Evolutionary conservation across 23 tunicate species (phyloP), one percentile per base, ranked within the genome.

Genomic region (Botrylloides violaceus): DNA sequence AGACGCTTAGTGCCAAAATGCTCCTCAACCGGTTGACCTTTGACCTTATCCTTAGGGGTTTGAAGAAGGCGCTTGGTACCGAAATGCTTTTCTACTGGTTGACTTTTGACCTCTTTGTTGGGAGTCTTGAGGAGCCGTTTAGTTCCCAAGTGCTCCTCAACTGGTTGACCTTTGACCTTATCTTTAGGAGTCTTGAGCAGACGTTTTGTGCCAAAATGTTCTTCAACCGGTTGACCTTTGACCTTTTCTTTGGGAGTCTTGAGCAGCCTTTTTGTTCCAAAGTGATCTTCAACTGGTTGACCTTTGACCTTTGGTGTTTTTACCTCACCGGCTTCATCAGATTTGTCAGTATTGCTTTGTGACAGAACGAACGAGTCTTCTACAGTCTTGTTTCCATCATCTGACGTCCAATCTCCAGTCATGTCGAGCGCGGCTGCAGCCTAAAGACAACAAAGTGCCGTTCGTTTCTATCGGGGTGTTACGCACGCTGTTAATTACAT

Each of bases 61-160:
- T 74, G 71, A 2, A 86, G 18, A 3, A 86, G 26, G 29, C 85
- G 65, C 72, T 80, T 86, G 36, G 76, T 59, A 9, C 94, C 94
- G 29, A 84, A 72, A 3, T 84, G 56, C 21, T 78, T 74, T 3
- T 78, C 60, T 24, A 81, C 74, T 30, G 71, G 58, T 38, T 63
- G 25, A 21, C 35, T 21, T 30, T 72, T 80, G 2, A 32, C 65
- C 62, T 66, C 64, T 66, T 2, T 71, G 34, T 53, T 66, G 2
- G 73, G 82, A 9, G 75, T 77, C 24, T 66, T 56, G 4, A 77
- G 2, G n/a, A 76, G 37, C 35, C 80, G 15, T 37, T 65, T 65
- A 4, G 73, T 76, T 4, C 80, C 80, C 7, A 64, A 37, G 3
- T 76, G 49, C 31, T 77, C 43, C 35, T 37, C 74, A 19, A 68